phyloP scores from a whole-genome alignment of 2,113 vertebrate species.

The Indicator maculatus region DNA sequence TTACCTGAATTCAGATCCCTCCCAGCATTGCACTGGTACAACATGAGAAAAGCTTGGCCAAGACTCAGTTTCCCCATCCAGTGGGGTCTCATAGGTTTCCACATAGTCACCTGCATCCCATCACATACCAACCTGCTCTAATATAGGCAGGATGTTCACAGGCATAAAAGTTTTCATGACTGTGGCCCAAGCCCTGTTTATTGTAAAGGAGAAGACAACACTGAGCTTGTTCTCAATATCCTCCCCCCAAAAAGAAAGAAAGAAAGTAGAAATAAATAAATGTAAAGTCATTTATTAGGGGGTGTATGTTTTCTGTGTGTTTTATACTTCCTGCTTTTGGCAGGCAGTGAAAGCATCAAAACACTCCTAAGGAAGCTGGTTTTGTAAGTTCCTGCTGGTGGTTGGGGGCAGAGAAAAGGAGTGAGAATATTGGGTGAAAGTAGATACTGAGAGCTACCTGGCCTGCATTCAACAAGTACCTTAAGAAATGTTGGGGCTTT shows the following conservation, averaged over 20 bases:
- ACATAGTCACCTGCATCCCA: background rate
- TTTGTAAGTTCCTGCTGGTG: background rate
- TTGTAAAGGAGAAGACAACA: rapidly evolving
- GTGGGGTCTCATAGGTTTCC: background rate
- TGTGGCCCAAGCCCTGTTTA: background rate
- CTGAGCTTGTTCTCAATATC: background rate
- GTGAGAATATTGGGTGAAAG: background rate
- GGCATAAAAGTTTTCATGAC: background rate
- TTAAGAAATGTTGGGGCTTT: background rate
- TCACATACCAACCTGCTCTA: background rate
- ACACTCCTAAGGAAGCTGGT: conserved; percentile 7
- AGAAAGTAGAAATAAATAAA: background rate
- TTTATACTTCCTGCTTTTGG: conserved; percentile 47
- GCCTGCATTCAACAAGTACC: background rate
- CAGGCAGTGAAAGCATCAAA: background rate
- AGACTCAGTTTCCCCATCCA: background rate
- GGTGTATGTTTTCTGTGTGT: background rate
- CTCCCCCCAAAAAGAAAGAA: too few relatives aligned
- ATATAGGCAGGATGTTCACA: background rate
- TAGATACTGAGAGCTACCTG: background rate
- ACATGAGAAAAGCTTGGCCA: rapidly evolving
- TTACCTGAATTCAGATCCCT: background rate
- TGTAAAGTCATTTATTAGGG: background rate
- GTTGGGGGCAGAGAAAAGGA: background rate
- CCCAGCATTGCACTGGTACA: rapidly evolving